These are phyloP conservation scores for Proales similis DNA, from an alignment of 1,140 invertebrate species.

Conservation along the genomic window DNA sequence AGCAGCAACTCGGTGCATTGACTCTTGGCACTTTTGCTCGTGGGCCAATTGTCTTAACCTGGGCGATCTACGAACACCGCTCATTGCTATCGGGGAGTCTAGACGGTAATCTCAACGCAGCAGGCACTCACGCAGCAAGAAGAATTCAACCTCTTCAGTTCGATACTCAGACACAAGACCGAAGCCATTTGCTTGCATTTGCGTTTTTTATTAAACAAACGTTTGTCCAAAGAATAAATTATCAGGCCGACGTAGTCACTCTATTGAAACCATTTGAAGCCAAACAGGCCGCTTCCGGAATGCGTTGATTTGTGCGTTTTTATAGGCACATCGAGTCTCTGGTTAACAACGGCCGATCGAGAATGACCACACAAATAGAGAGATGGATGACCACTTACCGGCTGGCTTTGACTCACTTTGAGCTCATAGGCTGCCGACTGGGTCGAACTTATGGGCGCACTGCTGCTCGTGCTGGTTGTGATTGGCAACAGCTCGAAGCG, in stretches of 20 bases:
- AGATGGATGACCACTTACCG: too few species aligned
- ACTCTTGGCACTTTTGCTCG: too few species aligned
- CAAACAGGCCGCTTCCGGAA: neutral
- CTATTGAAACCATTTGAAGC: constrained; percentile 31
- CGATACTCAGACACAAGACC: neutral
- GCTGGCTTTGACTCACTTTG: constrained; percentile 2
- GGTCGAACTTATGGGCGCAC: neutral
- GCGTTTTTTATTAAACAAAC: neutral
- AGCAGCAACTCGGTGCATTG: too few species aligned
- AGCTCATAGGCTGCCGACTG: neutral
- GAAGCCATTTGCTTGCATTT: neutral
- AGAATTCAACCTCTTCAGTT: constrained; percentile 2
- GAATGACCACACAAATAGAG: too few species aligned
- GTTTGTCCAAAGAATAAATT: constrained; percentile 1
- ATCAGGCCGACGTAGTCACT: too few species aligned
- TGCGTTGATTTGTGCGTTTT: neutral
- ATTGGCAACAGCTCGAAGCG: constrained; percentile 32
- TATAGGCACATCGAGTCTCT: too few species aligned
- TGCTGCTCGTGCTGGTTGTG: constrained; percentile 28
- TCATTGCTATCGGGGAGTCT: too few species aligned
- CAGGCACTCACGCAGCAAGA: too few species aligned
- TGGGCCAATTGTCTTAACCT: too few species aligned
- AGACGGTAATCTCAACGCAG: too few species aligned
- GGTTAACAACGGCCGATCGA: too few species aligned
- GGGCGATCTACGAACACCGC: too few species aligned